These are phyloP conservation scores for Griposia aprilina DNA, from an alignment of 2,888 invertebrate species.

Conservation along the genomic window DNA sequence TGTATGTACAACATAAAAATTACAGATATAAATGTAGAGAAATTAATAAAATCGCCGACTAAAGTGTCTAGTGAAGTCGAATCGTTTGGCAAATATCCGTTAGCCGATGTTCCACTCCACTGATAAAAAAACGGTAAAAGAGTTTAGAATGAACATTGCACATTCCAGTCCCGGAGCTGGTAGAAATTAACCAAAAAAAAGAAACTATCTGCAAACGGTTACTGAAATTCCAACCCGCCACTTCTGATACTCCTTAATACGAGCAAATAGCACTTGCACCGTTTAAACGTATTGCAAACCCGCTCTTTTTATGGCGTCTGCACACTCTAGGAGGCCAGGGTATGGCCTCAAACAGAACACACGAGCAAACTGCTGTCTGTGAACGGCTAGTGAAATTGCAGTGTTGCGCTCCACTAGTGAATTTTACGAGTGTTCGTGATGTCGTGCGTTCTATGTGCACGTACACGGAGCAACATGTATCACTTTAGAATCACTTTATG, in stretches of 20 bases:
- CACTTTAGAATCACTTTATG: conserved; percentile 56
- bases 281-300: conserved; percentile 23
- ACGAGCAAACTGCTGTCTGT: conserved; percentile 34
- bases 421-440: conserved; percentile 60
- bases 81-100: conserved; percentile 15
- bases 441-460: conserved; percentile 52
- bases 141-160: conserved; percentile 20
- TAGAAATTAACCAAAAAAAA: conserved; percentile 2
- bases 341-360: conserved; percentile 29
- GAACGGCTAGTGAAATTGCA: conserved; percentile 56
- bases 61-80: not conserved
- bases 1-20: no score
- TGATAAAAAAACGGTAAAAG: conserved; percentile 30
- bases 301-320: conserved; percentile 29
- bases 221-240: conserved; percentile 29
- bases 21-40: no score
- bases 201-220: not conserved
- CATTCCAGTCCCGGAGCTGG: conserved; percentile 13
- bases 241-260: conserved; percentile 6
- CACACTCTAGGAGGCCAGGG: conserved; percentile 9
- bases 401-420: conserved; percentile 37
- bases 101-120: conserved; percentile 24
- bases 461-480: conserved; percentile 48
- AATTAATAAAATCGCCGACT: not conserved
- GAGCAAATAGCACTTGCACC: conserved; percentile 6